Percentiles rank a stretch among this genome's conserved stretches.
phyloP scores from a whole-genome alignment of 2,888 invertebrate genomes.

The Elmis aenea region DNA sequence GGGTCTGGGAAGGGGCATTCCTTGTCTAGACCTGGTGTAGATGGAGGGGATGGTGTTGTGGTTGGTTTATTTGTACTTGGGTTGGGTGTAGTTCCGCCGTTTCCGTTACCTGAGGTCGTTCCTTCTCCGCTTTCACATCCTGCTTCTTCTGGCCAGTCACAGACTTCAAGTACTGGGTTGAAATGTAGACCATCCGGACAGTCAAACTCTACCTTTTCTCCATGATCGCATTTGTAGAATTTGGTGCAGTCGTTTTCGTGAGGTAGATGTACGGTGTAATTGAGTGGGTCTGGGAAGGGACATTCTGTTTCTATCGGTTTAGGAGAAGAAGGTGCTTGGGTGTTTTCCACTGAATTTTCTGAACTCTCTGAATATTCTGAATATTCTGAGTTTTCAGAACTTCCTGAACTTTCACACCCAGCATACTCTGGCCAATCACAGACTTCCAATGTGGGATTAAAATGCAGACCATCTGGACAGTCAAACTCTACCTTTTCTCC shows the following conservation, averaged over 20 bases:
- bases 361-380: no score
- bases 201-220: constrained; percentile 5
- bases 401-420: no score
- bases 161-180: constrained; percentile 7
- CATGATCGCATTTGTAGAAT: constrained; percentile 14
- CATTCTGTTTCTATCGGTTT: constrained; percentile 10
- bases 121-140: constrained; percentile 3
- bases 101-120: no score
- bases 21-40: no score
- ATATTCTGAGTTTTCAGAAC: no score
- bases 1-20: no score
- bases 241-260: constrained; percentile 15
- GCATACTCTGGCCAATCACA: no score
- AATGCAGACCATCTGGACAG: no score
- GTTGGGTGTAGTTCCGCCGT: not conserved
- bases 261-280: constrained; percentile 8
- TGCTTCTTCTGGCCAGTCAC: constrained; percentile 6
- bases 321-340: no score
- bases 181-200: constrained; percentile 5
- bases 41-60: not conserved
- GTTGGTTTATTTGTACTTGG: constrained; percentile 1
- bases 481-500: no score
- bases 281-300: constrained; percentile 9
- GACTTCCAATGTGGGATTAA: no score
- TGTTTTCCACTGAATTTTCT: no score